A percentile compares a stretch with the other conserved stretches of the same genome.
Conservation (phyloP, 2,113 vertebrate genomes). For the Corythaeola cristata region DNA sequence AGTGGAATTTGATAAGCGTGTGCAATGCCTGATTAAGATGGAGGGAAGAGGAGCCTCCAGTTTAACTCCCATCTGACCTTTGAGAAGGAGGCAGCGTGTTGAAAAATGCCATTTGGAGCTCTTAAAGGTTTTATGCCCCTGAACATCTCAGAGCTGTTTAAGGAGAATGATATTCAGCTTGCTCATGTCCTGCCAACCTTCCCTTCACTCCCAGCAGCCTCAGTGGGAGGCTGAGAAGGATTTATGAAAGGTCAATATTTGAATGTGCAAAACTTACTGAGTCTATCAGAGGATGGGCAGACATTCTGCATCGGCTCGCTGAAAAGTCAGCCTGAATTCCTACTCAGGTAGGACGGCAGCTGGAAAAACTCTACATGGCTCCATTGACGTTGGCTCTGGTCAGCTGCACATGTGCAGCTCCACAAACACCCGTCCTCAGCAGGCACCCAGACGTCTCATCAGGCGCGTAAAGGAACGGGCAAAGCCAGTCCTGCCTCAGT, state of each 20-base stretch:
- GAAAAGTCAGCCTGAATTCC: neutral
- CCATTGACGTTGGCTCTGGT: neutral
- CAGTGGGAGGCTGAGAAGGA: slow-evolving; percentile 34
- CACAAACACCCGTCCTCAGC: rapidly evolving
- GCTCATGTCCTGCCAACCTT: slow-evolving; percentile 50
- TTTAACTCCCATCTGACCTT: slow-evolving; percentile 69
- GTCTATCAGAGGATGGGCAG: neutral
- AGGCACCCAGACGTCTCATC: rapidly evolving
- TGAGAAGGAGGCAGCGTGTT: neutral
- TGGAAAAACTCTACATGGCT: neutral
- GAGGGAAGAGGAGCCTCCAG: slow-evolving; percentile 38
- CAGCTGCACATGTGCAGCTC: neutral
- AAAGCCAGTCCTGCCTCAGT: neutral
- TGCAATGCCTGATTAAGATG: slow-evolving; percentile 49
- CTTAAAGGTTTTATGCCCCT: slow-evolving; percentile 60
- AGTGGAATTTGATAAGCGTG: slow-evolving; percentile 10
- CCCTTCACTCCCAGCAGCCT: slow-evolving; percentile 17
- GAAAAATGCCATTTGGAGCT: slow-evolving; percentile 63
- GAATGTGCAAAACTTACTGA: slow-evolving; percentile 62
- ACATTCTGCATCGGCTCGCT: neutral
- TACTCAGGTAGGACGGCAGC: neutral
- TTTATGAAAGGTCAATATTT: slow-evolving; percentile 65
- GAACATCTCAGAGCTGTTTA: slow-evolving; percentile 49
- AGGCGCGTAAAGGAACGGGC: rapidly evolving
- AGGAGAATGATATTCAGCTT: slow-evolving; percentile 59